Base-by-base conservation (phyloP, 2,888 invertebrate genomes). In the Scaptomyza reducta region DNA sequence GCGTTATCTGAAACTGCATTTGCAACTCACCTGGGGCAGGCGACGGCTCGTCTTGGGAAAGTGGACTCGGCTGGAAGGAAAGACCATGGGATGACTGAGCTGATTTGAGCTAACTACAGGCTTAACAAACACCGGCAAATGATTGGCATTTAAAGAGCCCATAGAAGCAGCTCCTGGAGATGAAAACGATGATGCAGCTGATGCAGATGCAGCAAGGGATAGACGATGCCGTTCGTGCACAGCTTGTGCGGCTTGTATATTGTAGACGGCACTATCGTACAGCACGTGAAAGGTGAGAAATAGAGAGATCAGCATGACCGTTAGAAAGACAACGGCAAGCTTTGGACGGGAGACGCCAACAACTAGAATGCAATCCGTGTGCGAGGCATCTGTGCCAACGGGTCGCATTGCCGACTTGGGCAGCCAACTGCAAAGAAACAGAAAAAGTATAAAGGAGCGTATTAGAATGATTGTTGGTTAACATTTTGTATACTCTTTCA, bases 251-350 rank as follows among this genome's bases (percentile, higher is more conserved):
- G 94, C 94, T 92, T 96, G 96, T 82, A 96, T 94, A 89, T 95
- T 96, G 92, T 96, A 96, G 53, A 96, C 94, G 57, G 96, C 96
- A 91, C 96, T 96, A 93, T 96, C 96, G 93, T 96, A 96, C 66
- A 96, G 94, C 88, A 96, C 95, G 90, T 96, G 96, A 92, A 96
- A 96, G 81, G 96, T 96, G 90, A 96, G 94, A 92, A 96, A 96
- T 79, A 96, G 93, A 38, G 96, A 96, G 75, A 96, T 93, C 80
- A 96, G 93, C 93, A 95, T 95, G 90, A 96, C 95, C 87, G 95
- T 95, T 79, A 96, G 94, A 91, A 96, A 94, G 63, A 91, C 91
- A 90, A 95, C 95, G 89, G 96, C 96, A 93, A 96, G 94, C 92
- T 96, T 96, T 88, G 96, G 96, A 93, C 96, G 94, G 92, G 96